phyloP scores from a whole-genome alignment of 1,140 invertebrate species.

The Mycetomoellerius zeteki region DNA sequence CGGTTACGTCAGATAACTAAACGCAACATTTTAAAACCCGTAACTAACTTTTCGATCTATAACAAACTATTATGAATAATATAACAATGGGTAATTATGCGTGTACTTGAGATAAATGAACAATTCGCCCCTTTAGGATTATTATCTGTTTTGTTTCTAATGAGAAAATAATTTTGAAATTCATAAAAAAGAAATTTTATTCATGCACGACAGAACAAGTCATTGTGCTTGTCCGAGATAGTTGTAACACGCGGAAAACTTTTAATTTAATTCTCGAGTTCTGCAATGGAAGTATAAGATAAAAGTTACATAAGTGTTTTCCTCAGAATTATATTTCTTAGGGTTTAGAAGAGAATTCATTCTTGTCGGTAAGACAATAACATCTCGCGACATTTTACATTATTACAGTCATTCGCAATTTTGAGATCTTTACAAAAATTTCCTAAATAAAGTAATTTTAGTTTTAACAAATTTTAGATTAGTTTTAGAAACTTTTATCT shows the following conservation, averaged over 20 bases:
- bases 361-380: conserved; percentile 12
- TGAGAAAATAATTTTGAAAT: not conserved
- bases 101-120: not conserved
- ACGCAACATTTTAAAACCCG: not conserved
- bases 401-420: not conserved
- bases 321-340: conserved; percentile 15
- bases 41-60: not conserved
- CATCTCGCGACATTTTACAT: conserved; percentile 10
- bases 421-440: not conserved
- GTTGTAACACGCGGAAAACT: not conserved
- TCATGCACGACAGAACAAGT: conserved; percentile 13
- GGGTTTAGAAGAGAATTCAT: conserved; percentile 7
- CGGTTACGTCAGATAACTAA: not conserved
- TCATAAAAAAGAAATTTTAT: not conserved
- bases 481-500: not conserved
- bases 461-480: not conserved
- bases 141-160: not conserved
- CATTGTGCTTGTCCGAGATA: conserved; percentile 6
- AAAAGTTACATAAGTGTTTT: conserved; percentile 37
- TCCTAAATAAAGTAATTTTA: conserved; percentile 1
- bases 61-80: no score
- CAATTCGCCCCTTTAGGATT: not conserved
- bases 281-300: not conserved
- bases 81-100: not conserved
- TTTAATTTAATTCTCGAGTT: conserved; percentile 36